phyloP scores from a whole-genome alignment of 1,140 invertebrate genomes.

The Druon quercuslanigerum region DNA sequence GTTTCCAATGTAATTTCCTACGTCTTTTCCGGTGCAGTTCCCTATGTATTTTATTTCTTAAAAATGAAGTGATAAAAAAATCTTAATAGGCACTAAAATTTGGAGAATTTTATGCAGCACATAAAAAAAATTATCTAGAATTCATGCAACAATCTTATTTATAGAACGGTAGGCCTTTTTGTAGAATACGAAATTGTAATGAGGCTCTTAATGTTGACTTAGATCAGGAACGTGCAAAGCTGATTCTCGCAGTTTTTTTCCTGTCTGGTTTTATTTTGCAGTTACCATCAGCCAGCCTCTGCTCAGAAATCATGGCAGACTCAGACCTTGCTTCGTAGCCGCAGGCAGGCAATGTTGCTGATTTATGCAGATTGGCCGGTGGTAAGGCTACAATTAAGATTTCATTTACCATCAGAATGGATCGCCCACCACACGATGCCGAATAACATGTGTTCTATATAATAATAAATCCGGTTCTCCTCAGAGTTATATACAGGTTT shows the following conservation, averaged over 20 bases:
- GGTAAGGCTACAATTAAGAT: conserved; percentile 34
- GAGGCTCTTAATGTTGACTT: conserved; percentile 19
- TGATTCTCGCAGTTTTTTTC: conserved; percentile 21
- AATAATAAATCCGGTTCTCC: conserved; percentile 3
- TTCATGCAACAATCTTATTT: no score
- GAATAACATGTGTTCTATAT: conserved; percentile 13
- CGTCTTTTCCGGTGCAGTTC: no score
- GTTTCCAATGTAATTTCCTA: no score
- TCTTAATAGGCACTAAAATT: no score
- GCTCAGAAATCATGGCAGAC: not conserved
- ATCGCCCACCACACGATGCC: conserved; percentile 1
- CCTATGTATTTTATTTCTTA: no score
- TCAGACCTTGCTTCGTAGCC: conserved; percentile 2
- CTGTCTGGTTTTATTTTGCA: not conserved
- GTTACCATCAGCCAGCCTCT: not conserved
- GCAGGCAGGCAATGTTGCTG: conserved; percentile 4
- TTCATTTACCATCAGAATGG: conserved; percentile 30
- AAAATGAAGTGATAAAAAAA: no score
- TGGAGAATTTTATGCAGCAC: no score
- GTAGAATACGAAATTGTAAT: not conserved
- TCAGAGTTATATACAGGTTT: not conserved
- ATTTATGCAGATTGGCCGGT: conserved; percentile 37
- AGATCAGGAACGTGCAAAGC: conserved; percentile 24
- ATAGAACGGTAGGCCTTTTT: not conserved
- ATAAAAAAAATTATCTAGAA: no score